Conservation (phyloP, 2,113 vertebrate genomes). For the Talpa occidentalis region DNA sequence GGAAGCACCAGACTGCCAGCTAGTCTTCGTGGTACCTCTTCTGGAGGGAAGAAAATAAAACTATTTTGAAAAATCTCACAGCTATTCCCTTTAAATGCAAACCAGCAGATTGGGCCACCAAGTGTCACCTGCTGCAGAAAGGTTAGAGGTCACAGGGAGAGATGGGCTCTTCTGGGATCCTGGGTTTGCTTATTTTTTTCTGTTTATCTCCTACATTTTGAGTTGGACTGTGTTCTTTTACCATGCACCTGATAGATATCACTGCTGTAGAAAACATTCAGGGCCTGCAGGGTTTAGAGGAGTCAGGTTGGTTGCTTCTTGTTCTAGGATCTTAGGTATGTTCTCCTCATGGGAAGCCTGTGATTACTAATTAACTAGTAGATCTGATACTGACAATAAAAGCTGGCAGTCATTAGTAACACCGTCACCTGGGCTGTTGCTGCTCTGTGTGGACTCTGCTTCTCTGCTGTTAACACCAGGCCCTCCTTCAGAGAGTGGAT, state of each 20-base stretch:
- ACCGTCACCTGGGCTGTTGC: not conserved
- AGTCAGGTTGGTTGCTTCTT: not conserved
- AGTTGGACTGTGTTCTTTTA: not conserved
- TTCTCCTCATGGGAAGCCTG: not conserved
- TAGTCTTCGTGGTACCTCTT: not conserved
- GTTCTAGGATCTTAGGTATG: not conserved
- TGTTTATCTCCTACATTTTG: not conserved
- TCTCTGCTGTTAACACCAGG: not conserved
- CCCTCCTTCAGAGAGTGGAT: not conserved
- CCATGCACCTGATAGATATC: not conserved
- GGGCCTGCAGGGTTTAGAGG: not conserved
- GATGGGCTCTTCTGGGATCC: not conserved
- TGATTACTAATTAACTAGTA: slow-evolving; percentile 77
- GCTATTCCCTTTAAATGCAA: not conserved
- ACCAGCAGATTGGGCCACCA: not conserved
- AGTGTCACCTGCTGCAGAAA: not conserved
- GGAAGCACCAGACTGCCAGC: not conserved
- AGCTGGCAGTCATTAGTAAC: slow-evolving; percentile 10
- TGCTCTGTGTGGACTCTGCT: not conserved
- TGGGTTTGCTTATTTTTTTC: not conserved
- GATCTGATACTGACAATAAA: not conserved
- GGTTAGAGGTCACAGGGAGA: not conserved
- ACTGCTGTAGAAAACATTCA: not conserved
- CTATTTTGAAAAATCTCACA: slow-evolving; percentile 9
- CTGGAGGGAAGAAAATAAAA: not conserved